Evolutionary conservation across 2,888 invertebrate genomes (phyloP).

Genomic region (Linnaemya tessellans): DNA sequence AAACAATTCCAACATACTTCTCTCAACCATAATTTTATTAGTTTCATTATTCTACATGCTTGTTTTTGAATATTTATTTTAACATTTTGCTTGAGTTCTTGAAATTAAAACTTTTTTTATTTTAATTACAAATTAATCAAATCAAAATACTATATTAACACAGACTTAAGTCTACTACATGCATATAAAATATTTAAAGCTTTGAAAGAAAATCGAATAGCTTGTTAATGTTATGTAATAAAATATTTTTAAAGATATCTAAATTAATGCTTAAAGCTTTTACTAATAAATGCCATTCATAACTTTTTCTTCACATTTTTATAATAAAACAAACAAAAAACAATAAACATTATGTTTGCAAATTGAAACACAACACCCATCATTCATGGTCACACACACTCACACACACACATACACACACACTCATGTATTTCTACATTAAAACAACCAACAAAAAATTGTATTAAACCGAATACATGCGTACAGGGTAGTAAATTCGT

Average conservation of each 20-base stretch:
- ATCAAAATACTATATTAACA: constrained; percentile 20
- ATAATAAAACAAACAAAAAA: neutral
- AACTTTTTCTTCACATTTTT: constrained; percentile 35
- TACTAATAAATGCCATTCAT: constrained; percentile 55
- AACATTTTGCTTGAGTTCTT: constrained; percentile 63
- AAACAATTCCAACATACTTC: constrained; percentile 10
- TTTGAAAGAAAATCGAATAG: constrained; percentile 47
- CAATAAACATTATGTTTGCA: neutral
- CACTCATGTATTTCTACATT: constrained; percentile 18
- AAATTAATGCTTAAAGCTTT: constrained; percentile 54
- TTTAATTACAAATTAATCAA: constrained; percentile 21
- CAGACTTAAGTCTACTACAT: neutral
- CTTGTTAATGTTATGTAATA: constrained; percentile 51
- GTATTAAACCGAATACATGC: constrained; percentile 8
- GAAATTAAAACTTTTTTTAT: constrained; percentile 17
- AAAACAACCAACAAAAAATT: constrained; percentile 1
- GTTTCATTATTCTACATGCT: constrained; percentile 59
- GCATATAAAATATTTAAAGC: constrained; percentile 12
- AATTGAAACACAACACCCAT: constrained; percentile 19
- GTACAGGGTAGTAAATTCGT: constrained; percentile 90
- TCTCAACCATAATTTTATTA: constrained; percentile 48
- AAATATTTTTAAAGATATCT: neutral
- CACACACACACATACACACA: neutral
- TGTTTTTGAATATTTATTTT: constrained; percentile 53
- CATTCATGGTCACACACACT: neutral